A percentile compares a stretch with the other conserved stretches of the same genome.
Evolutionary conservation across 2,113 vertebrate genomes (phyloP).

Genomic region (Stigmatopora nigra): DNA sequence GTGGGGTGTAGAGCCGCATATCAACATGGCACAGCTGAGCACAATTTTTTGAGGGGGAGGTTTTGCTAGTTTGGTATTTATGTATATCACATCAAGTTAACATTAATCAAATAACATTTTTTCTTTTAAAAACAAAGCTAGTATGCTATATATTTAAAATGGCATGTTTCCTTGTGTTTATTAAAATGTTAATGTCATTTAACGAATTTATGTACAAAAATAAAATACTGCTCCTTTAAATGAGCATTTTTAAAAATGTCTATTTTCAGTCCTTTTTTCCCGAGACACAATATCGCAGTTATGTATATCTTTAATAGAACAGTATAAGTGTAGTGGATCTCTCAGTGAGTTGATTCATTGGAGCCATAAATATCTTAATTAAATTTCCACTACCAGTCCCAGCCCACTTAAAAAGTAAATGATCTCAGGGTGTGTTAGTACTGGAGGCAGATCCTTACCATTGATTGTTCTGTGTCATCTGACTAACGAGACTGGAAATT

Average conservation of each 20-base stretch:
- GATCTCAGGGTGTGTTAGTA: slow-evolving; percentile 54
- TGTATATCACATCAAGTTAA: slow-evolving; percentile 9
- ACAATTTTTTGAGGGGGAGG: slow-evolving; percentile 25
- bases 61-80: slow-evolving; percentile 24
- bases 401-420: slow-evolving; percentile 44
- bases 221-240: slow-evolving; percentile 20
- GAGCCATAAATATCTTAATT: slow-evolving; percentile 66
- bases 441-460: slow-evolving; percentile 55
- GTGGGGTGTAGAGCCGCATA: slow-evolving; percentile 43
- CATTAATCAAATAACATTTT: neutral
- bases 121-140: neutral
- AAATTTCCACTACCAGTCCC: slow-evolving; percentile 51
- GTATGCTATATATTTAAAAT: too few relatives aligned
- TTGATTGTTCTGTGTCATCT: slow-evolving; percentile 64
- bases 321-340: slow-evolving; percentile 37
- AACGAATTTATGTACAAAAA: too few relatives aligned
- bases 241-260: slow-evolving; percentile 35
- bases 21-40: slow-evolving; percentile 32
- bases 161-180: too few relatives aligned
- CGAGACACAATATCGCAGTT: slow-evolving; percentile 5
- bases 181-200: too few relatives aligned
- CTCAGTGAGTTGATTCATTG: slow-evolving; percentile 65
- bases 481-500: slow-evolving; percentile 65
- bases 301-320: slow-evolving; percentile 18
- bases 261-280: slow-evolving; percentile 5